Percentiles rank a stretch among this genome's conserved stretches.
Evolutionary conservation across 2,797 vertebrate genomes (phyloP).

Genomic region (Philypnodon macrostomus): DNA sequence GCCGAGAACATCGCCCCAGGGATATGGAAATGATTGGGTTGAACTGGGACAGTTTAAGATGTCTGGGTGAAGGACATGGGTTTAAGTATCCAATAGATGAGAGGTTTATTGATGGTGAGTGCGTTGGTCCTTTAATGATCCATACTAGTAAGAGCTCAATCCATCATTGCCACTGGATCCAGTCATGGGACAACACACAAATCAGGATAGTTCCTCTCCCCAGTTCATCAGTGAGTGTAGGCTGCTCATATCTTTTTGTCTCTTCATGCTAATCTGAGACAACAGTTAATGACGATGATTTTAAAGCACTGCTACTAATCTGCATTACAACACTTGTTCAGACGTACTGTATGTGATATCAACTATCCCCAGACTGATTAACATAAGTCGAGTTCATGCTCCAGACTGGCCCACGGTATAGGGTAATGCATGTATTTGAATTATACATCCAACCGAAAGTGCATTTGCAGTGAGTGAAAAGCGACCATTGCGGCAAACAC

Average conservation of each 20-base stretch:
- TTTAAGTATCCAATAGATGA: constrained; percentile 17
- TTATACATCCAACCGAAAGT: not conserved
- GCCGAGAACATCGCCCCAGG: constrained; percentile 49
- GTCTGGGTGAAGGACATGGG: constrained; percentile 17
- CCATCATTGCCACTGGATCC: not conserved
- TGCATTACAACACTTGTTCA: too few relatives aligned
- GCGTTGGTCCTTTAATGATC: constrained; percentile 6
- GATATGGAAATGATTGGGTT: constrained; percentile 53
- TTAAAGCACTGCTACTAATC: too few relatives aligned
- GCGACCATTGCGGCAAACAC: constrained; percentile 6
- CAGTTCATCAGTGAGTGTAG: too few relatives aligned
- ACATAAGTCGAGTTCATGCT: constrained; percentile 11
- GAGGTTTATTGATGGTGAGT: constrained; percentile 30
- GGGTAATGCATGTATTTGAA: constrained; percentile 2
- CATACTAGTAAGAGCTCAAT: constrained; percentile 9
- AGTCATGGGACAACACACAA: too few relatives aligned
- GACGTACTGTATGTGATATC: too few relatives aligned
- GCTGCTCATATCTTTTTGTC: too few relatives aligned
- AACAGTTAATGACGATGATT: too few relatives aligned
- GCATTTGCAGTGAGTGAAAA: not conserved
- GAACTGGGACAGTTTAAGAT: constrained; percentile 46
- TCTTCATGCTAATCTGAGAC: too few relatives aligned
- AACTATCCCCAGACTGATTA: constrained; percentile 1
- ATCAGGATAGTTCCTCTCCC: too few relatives aligned
- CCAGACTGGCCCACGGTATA: constrained; percentile 2